Conservation (phyloP, 2,888 invertebrate genomes). For the Zygothrica quintamaculata region DNA sequence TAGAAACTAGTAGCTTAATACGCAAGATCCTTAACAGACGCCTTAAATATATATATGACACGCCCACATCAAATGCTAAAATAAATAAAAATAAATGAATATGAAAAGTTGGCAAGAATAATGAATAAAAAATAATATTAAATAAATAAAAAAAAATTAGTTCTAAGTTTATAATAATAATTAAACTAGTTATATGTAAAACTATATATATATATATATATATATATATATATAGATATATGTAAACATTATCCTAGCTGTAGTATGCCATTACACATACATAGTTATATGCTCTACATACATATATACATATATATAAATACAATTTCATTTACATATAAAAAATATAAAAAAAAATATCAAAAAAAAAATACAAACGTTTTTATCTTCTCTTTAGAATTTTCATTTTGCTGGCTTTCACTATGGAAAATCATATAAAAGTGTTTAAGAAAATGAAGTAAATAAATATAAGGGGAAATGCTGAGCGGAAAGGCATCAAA, state of each 20-base stretch:
- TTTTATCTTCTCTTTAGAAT: constrained; percentile 20
- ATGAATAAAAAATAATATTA: background rate
- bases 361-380: too few relatives aligned
- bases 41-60: constrained; percentile 68
- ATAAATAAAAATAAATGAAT: constrained; percentile 7
- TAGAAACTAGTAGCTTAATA: constrained; percentile 43
- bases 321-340: constrained; percentile 18
- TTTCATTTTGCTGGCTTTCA: too few relatives aligned
- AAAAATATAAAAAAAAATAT: constrained; percentile 5
- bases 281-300: background rate
- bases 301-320: constrained; percentile 15
- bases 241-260: constrained; percentile 56
- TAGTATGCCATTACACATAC: constrained; percentile 57
- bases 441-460: background rate
- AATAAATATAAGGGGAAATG: background rate
- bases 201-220: constrained; percentile 31
- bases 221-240: constrained; percentile 31
- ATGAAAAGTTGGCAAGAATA: constrained; percentile 1
- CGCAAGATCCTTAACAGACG: constrained; percentile 57
- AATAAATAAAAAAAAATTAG: constrained; percentile 17
- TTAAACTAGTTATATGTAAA: too few relatives aligned
- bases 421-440: background rate
- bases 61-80: constrained; percentile 55
- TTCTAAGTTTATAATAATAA: constrained; percentile 72
- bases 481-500: background rate